A percentile compares a stretch with the other conserved stretches of the same genome.
Evolutionary conservation across 1,140 invertebrate genomes (phyloP).

Genomic region (Zaprionus capensis): DNA sequence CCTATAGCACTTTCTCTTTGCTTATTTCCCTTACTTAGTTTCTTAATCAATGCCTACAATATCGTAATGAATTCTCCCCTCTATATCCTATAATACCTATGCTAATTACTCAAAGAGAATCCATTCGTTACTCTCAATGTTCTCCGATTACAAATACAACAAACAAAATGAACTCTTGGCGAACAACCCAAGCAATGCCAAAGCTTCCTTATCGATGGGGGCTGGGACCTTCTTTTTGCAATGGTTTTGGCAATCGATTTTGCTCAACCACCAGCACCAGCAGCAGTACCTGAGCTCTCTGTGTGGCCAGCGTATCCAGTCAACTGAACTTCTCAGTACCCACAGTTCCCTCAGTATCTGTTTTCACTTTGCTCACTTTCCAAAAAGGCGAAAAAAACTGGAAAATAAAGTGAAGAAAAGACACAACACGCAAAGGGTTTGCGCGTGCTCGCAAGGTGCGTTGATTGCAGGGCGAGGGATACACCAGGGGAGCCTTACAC

Average conservation of each 20-base stretch:
- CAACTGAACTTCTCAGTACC: conserved; percentile 11
- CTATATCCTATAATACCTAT: background rate
- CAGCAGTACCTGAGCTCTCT: background rate
- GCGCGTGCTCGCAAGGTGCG: conserved; percentile 32
- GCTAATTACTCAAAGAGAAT: background rate
- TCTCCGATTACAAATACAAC: background rate
- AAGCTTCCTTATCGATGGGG: conserved; percentile 18
- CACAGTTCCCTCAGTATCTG: conserved; percentile 4
- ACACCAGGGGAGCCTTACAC: background rate
- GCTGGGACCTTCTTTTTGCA: conserved; percentile 9
- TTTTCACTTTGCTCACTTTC: conserved; percentile 9
- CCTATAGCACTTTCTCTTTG: background rate
- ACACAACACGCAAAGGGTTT: conserved; percentile 52
- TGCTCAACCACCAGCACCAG: conserved; percentile 20
- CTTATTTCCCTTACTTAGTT: background rate
- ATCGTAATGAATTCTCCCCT: background rate
- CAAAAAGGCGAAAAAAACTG: conserved; percentile 3
- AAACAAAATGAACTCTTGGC: background rate
- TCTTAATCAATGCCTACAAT: background rate
- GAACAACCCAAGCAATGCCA: background rate
- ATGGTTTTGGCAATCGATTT: conserved; percentile 64
- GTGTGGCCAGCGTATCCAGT: conserved; percentile 6
- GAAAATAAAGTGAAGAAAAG: conserved; percentile 33
- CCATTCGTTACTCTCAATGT: background rate
- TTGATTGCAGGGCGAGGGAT: background rate